Conservation (phyloP, 1,140 invertebrate genomes). For the Glossosoma conforme region DNA sequence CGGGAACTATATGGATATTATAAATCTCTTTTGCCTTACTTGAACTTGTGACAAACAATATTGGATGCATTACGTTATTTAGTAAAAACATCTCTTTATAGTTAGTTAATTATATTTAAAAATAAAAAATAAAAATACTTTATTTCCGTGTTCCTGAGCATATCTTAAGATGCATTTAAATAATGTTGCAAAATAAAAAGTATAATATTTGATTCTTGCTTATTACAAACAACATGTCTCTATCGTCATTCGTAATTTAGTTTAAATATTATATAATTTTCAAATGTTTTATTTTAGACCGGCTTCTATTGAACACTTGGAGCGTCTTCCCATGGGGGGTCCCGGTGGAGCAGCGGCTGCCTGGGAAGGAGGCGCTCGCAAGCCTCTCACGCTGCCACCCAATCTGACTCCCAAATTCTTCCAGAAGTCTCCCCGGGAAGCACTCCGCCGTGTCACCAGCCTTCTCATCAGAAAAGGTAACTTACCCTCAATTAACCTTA, state of each 20-base stretch:
- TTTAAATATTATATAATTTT: neutral
- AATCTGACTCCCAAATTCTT: conserved; percentile 81
- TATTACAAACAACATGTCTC: neutral
- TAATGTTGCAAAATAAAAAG: no score
- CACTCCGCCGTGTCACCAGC: conserved; percentile 77
- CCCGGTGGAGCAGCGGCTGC: conserved; percentile 42
- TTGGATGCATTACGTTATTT: no score
- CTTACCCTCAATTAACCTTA: conserved; percentile 27
- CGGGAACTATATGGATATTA: no score
- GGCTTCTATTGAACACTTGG: conserved; percentile 77
- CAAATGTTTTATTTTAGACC: conserved; percentile 50
- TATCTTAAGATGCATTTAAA: no score
- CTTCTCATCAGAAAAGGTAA: conserved; percentile 80
- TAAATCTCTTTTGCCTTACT: no score
- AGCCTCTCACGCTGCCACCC: conserved; percentile 75
- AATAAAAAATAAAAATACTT: no score
- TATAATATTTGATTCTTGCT: conserved; percentile 38
- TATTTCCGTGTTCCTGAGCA: no score
- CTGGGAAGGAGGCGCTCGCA: conserved; percentile 56
- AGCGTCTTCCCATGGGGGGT: conserved; percentile 57
- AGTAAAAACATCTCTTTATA: no score
- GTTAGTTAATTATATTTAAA: no score
- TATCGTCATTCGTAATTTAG: neutral
- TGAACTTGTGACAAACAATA: no score
- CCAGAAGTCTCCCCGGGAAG: conserved; percentile 78